Base-by-base conservation (phyloP, 2,888 invertebrate species). In the Limnephilus auricula region DNA sequence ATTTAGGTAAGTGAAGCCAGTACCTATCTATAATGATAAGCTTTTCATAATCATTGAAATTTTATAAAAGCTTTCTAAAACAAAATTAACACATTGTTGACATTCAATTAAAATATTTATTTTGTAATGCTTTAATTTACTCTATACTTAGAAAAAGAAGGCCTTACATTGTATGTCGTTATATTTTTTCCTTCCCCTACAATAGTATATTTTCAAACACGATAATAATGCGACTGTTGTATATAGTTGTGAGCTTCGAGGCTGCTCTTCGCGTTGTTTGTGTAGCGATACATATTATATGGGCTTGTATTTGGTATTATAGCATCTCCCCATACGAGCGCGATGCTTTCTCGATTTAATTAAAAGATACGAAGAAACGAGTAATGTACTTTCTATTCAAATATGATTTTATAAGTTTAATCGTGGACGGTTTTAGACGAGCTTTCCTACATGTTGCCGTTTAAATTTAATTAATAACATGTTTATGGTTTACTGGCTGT, bases 311-410 rank as follows among this genome's bases (percentile, higher is more conserved):
- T 65, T 65, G 25, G 65, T 65, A 65, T 65, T 87, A 87, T 32
- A 34, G 34, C 37, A 88, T 89, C 45, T 80, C 25, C 25, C 32
- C 83, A 32, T 83, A 82, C 83, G 89, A 45, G 30, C 90, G 90
- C 90, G 90, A 85, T 85, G 90, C 79, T 79, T 85, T 79, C 85
- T 85, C 85, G 90, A 90, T 90, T 84, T 90, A 90, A 90, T 90
- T 90, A 90, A 90, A 90, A 90, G 90, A 90, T 90, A 90, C 79
- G 79, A 79, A 89, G 89, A 40, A 89, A 80, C 89, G 89, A 89
- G 89, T 89, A 40, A 89, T 89, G 89, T 89, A 89, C 89, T 89
- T 89, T 45, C 30, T 89, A 79, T 80, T 80, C 89, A 45, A 80
- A 79, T 79, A 40, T 89, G 37, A 30, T 89, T 80, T 88, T 78